phyloP scores from a whole-genome alignment of 2,113 vertebrate genomes.

The Myrmecobius fasciatus region DNA sequence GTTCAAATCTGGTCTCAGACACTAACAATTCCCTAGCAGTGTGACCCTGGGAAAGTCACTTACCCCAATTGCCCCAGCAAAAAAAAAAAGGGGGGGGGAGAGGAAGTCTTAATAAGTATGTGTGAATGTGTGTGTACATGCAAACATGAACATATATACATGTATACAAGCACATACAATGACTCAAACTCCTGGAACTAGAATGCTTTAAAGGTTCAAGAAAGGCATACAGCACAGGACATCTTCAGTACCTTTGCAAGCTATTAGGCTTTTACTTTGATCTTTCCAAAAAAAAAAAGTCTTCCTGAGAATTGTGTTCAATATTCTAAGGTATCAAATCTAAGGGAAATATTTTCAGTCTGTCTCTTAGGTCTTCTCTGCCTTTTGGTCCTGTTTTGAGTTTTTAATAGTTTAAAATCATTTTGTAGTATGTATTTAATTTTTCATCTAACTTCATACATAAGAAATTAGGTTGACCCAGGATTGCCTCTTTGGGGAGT shows the following conservation, averaged over 20 bases:
- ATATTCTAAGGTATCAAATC: constrained; percentile 36
- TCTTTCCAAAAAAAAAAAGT: constrained; percentile 48
- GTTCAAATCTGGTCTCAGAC: too few species aligned
- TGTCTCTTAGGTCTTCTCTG: constrained; percentile 19
- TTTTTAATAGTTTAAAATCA: constrained; percentile 70
- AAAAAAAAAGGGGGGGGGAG: too few species aligned
- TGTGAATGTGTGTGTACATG: background rate
- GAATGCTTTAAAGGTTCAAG: constrained; percentile 7
- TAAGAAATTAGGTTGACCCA: constrained; percentile 70
- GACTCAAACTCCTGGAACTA: constrained; percentile 35
- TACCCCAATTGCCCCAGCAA: too few species aligned
- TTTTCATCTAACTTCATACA: constrained; percentile 69
- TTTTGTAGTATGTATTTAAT: constrained; percentile 56
- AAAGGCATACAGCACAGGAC: background rate
- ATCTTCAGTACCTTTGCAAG: constrained; percentile 44
- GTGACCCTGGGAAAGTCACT: too few species aligned
- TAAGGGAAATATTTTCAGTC: constrained; percentile 39
- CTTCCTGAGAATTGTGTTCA: constrained; percentile 53
- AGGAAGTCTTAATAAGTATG: background rate
- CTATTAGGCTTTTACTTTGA: constrained; percentile 67
- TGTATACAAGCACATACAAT: background rate
- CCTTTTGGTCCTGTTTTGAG: constrained; percentile 55
- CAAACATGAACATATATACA: background rate
- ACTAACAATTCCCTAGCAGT: too few species aligned
- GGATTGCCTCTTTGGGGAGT: constrained; percentile 67